phyloP scores from a whole-genome alignment of 1,140 invertebrate species.

The Amphibalanus amphitrite region DNA sequence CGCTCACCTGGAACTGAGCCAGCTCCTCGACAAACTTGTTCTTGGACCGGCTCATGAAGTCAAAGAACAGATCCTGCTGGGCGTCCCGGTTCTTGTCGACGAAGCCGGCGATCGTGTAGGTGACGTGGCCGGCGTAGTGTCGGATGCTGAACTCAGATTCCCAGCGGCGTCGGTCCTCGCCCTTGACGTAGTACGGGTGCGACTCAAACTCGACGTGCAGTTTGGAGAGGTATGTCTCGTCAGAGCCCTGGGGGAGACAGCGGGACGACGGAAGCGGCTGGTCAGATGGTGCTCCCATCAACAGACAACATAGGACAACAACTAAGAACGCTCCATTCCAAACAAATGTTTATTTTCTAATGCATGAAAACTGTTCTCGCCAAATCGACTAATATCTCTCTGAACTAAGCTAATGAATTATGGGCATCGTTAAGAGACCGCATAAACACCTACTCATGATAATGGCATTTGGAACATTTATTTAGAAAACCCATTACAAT shows the following conservation, averaged over 20 bases:
- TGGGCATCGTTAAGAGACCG: too few species aligned
- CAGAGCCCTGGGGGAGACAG: slow-evolving; percentile 42
- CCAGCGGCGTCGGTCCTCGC: slow-evolving; percentile 69
- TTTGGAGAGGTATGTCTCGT: slow-evolving; percentile 74
- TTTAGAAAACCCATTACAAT: too few species aligned
- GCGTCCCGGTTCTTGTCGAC: slow-evolving; percentile 93
- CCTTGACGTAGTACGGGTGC: slow-evolving; percentile 72
- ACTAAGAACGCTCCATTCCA: too few species aligned
- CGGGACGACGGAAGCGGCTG: too few species aligned
- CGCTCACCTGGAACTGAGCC: slow-evolving; percentile 51
- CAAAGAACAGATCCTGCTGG: slow-evolving; percentile 87
- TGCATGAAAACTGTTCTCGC: too few species aligned
- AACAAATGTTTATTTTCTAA: too few species aligned
- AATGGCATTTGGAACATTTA: too few species aligned
- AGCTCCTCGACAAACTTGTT: slow-evolving; percentile 77
- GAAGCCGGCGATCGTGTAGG: slow-evolving; percentile 81
- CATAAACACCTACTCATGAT: too few species aligned
- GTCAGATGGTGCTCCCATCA: too few species aligned
- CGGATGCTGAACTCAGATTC: slow-evolving; percentile 75
- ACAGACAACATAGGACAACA: too few species aligned
- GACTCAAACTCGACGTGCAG: slow-evolving; percentile 73
- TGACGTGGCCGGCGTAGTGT: slow-evolving; percentile 85
- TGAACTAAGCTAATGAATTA: too few species aligned
- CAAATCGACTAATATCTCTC: too few species aligned
- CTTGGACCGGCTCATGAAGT: slow-evolving; percentile 67